A percentile compares a stretch with the other conserved stretches of the same genome.
Evolutionary conservation across 2,113 vertebrate species (phyloP).

Genomic region (Mohoua ochrocephala): DNA sequence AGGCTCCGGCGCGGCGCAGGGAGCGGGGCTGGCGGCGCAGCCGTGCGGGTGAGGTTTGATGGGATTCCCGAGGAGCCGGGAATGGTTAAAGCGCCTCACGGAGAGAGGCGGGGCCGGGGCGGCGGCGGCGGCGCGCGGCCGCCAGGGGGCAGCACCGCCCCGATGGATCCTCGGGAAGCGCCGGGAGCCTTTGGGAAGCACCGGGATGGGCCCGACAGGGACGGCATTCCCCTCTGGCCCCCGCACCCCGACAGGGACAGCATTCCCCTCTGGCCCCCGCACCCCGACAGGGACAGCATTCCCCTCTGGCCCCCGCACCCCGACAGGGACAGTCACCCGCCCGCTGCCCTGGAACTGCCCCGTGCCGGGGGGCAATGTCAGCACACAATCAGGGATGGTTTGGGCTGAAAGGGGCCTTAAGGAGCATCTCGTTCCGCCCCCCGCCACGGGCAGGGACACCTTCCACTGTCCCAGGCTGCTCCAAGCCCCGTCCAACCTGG

Average conservation of each 20-base stretch:
- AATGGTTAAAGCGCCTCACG: fast-evolving
- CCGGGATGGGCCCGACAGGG: background rate
- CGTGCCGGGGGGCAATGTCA: fast-evolving
- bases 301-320: background rate
- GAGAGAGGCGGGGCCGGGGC: background rate
- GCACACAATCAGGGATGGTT: too few species aligned
- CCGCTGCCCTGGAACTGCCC: fast-evolving
- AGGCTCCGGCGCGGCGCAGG: background rate
- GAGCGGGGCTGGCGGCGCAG: background rate
- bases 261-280: too few species aligned
- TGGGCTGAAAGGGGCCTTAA: background rate
- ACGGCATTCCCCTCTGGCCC: too few species aligned
- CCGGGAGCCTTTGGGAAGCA: background rate
- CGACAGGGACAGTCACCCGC: fast-evolving
- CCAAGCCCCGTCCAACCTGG: fast-evolving
- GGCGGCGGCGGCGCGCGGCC: background rate
- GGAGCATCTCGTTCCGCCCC: fast-evolving
- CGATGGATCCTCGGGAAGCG: background rate
- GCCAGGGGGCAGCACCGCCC: slow-evolving; percentile 61
- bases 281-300: background rate
- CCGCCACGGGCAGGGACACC: fast-evolving
- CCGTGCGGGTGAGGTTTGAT: background rate
- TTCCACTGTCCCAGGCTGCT: fast-evolving
- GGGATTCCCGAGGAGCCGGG: background rate
- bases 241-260: background rate